Percentiles rank a stretch among this genome's conserved stretches.
These are phyloP conservation scores for Augochlorella aurata DNA, from an alignment of 2,888 invertebrate genomes.

Conservation along the genomic window DNA sequence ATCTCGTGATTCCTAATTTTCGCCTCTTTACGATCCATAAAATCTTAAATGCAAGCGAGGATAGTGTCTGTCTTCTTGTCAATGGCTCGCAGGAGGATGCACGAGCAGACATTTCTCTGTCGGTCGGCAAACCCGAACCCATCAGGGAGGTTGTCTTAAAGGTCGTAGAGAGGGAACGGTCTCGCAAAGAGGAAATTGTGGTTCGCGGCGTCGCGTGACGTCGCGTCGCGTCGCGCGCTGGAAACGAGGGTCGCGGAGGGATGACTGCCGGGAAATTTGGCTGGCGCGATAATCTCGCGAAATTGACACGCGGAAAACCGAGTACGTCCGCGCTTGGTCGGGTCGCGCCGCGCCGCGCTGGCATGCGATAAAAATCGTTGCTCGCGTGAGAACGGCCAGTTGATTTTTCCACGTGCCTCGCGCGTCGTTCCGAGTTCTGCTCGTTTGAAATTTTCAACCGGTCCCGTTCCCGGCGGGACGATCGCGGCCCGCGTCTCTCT, in stretches of 20 bases:
- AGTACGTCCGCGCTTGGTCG: neutral
- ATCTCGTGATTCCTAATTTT: too few relatives aligned
- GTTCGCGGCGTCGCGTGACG: neutral
- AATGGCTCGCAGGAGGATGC: neutral
- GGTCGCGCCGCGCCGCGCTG: neutral
- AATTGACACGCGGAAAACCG: slow-evolving; percentile 39
- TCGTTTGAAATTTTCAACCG: slow-evolving; percentile 10
- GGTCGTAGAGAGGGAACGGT: neutral
- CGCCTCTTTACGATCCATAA: too few relatives aligned
- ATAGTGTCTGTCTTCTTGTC: neutral
- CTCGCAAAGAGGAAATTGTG: neutral
- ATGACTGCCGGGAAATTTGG: neutral
- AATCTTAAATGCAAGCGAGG: neutral
- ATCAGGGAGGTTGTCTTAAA: neutral
- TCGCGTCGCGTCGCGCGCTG: neutral
- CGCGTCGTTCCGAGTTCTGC: slow-evolving; percentile 16
- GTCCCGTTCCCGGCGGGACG: slow-evolving; percentile 9
- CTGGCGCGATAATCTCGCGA: slow-evolving; percentile 16
- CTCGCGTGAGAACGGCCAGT: slow-evolving; percentile 34
- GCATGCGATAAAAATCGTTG: slow-evolving; percentile 36
- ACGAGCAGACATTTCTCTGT: neutral
- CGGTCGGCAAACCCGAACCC: neutral
- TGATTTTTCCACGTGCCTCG: slow-evolving; percentile 22
- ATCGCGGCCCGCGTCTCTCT: neutral
- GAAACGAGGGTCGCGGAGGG: neutral